Conservation (phyloP, 2,888 invertebrate species). For the Strigamia maritima region DNA sequence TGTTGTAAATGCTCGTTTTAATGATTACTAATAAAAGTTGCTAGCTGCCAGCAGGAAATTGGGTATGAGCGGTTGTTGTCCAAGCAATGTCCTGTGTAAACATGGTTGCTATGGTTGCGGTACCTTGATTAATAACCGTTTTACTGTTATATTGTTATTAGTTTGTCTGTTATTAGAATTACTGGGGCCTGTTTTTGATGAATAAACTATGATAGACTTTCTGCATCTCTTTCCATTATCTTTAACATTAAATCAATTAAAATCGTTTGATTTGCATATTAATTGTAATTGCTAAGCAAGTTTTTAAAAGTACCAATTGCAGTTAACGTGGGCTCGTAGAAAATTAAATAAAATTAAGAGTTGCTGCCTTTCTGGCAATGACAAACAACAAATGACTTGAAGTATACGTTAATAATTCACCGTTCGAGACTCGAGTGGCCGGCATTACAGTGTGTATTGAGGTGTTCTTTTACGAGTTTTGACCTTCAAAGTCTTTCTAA, state of each 20-base stretch:
- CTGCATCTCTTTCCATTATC: too few species aligned
- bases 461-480: too few species aligned
- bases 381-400: neutral
- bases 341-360: neutral
- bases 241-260: too few species aligned
- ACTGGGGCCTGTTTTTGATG: too few species aligned
- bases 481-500: too few species aligned
- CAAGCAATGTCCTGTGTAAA: neutral
- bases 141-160: neutral
- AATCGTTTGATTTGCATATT: neutral
- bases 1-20: constrained; percentile 5
- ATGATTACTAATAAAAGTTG: neutral
- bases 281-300: neutral
- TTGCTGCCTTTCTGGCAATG: neutral
- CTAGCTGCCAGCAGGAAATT: neutral
- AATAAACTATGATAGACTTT: too few species aligned
- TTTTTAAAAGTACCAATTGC: neutral
- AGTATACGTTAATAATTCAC: too few species aligned
- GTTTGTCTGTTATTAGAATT: too few species aligned
- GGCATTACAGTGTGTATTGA: too few species aligned
- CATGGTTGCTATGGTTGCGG: neutral
- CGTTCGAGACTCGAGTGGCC: too few species aligned
- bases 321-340: neutral
- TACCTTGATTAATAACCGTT: neutral
- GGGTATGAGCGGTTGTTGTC: neutral